Base-by-base conservation (phyloP, 2,888 invertebrate species). In the Odontocolon sp. region DNA sequence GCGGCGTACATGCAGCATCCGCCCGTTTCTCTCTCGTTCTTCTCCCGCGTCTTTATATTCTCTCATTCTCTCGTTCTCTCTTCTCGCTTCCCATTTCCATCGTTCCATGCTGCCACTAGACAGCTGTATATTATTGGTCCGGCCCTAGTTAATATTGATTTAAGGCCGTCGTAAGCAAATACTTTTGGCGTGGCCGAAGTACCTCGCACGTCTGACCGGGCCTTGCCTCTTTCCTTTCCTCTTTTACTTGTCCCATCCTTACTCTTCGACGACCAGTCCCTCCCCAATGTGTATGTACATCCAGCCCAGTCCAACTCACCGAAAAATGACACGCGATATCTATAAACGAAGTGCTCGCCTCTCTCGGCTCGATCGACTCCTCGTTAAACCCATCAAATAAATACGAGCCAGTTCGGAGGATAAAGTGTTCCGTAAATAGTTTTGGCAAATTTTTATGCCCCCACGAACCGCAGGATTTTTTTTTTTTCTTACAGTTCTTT, bases 131-230 rank as follows among this genome's bases (percentile, higher is more conserved):
- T 82, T 81, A 82, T 80, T 81, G 79, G 81, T 81, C 79, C 78
- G 77, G 82, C 77, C 78, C 81, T 79, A 80, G 82, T 82, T 82
- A 81, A 80, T 82, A 81, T 81, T 82, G 82, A 82, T 82, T 82
- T 82, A 82, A 80, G 75, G 73, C 81, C 79, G 75, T 80, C 79
- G 78, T 81, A 79, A 82, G 79, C 81, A 82, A 82, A 82, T 82
- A 82, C 78, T 74, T 81, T 81, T 74, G 78, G 70, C 71, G 69
- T 75, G 77, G 77, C 72, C 77, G 68, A 77, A 77, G 77, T 77
- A 77, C 77, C 77, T 77, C 77, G 77, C 77, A 72, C 77, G 72
- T 77, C 68, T 64, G 63, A 72, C 67, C 63, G 71, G 76, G 76
- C 68, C 76, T 77, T 72, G 40, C 76, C 66, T 66, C 70, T 54